A percentile compares a stretch with the other conserved stretches of the same genome.
Evolutionary conservation across 2,888 invertebrate species (phyloP).

Genomic region (Hedya salicella): DNA sequence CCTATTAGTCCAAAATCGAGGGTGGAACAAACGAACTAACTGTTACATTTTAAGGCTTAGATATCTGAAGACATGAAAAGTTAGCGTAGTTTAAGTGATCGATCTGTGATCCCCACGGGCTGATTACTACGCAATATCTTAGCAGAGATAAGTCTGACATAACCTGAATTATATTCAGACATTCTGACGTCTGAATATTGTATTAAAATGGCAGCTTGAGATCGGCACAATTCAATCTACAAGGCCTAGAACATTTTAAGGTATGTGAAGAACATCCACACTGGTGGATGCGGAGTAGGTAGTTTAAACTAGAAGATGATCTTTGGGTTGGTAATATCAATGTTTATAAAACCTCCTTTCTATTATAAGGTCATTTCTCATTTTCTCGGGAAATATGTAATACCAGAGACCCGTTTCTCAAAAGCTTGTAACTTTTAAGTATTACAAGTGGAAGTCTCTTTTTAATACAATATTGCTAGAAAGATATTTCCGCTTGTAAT

Average conservation of each 20-base stretch:
- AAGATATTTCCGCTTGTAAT: too few species aligned
- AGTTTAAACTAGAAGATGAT: too few species aligned
- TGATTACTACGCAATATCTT: slow-evolving; percentile 20
- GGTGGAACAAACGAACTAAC: neutral
- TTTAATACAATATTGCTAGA: too few species aligned
- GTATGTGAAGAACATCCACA: neutral
- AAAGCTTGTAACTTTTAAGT: too few species aligned
- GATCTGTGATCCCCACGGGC: slow-evolving; percentile 8
- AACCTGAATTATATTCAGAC: neutral
- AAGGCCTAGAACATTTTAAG: neutral
- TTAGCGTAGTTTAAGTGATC: slow-evolving; percentile 25
- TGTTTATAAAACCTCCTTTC: too few species aligned
- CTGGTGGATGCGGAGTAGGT: too few species aligned
- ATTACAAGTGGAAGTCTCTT: too few species aligned
- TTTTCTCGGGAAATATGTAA: too few species aligned
- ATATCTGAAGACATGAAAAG: slow-evolving; percentile 2
- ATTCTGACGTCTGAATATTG: neutral
- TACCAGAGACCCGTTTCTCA: too few species aligned
- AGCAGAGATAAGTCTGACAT: neutral
- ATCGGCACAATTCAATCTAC: neutral
- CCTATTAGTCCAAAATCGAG: neutral
- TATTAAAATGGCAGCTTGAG: neutral
- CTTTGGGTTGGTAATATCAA: too few species aligned
- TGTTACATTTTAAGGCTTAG: neutral
- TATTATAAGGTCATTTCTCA: too few species aligned